Percentiles rank a stretch among this genome's conserved stretches.
Conservation (phyloP, 1,140 invertebrate genomes). For the Drosophila gunungcola region DNA sequence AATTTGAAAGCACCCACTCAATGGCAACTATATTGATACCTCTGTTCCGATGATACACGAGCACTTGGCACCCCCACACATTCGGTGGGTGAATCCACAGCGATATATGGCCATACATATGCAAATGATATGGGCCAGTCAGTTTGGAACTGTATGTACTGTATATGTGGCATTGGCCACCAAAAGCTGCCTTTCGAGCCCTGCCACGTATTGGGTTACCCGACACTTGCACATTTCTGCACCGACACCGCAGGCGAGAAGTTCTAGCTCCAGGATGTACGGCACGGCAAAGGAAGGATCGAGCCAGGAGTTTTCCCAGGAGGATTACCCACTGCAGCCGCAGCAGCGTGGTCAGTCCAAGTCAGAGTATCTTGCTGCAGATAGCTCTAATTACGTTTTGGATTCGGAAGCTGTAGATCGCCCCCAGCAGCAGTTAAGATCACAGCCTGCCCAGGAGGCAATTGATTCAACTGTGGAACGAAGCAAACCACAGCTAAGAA, state of each 20-base stretch:
- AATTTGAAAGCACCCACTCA: constrained; percentile 78
- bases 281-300: constrained; percentile 25
- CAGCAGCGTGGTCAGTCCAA: constrained; percentile 1
- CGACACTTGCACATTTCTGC: constrained; percentile 82
- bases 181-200: constrained; percentile 27
- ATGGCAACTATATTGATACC: constrained; percentile 65
- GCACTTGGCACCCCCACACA: constrained; percentile 18
- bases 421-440: constrained; percentile 3
- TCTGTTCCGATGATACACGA: constrained; percentile 31
- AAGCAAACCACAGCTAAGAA: neutral
- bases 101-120: constrained; percentile 65
- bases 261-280: constrained; percentile 54
- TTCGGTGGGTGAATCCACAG: neutral
- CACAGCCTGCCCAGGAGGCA: neutral
- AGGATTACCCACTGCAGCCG: constrained; percentile 1
- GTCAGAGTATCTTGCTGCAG: neutral
- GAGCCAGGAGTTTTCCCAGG: constrained; percentile 1
- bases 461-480: neutral
- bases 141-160: neutral
- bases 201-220: constrained; percentile 72
- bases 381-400: neutral
- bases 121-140: constrained; percentile 73
- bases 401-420: constrained; percentile 12
- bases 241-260: constrained; percentile 76
- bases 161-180: constrained; percentile 40